These are phyloP conservation scores for Numenius arquata DNA, from an alignment of 2,113 vertebrate species.

Conservation along the genomic window DNA sequence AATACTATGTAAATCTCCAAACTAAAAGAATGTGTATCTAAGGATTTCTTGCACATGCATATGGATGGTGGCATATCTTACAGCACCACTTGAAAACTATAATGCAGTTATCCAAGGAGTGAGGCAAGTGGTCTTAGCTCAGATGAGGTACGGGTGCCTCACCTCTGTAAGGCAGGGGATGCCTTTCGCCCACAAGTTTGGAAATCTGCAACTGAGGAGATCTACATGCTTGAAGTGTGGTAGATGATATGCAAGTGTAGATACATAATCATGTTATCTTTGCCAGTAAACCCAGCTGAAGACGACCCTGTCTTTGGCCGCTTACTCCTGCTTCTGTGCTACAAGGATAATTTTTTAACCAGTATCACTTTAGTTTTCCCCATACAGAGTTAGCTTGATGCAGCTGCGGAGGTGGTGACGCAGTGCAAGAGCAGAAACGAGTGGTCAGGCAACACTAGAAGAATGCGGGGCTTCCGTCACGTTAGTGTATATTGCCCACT, in stretches of 20 bases:
- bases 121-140: neutral
- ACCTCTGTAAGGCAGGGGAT: neutral
- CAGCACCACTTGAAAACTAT: neutral
- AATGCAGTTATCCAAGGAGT: neutral
- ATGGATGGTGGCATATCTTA: neutral
- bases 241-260: neutral
- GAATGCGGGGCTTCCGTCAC: neutral
- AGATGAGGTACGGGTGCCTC: neutral
- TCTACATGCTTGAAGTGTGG: neutral
- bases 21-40: neutral
- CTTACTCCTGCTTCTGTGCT: neutral
- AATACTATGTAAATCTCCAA: neutral
- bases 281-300: neutral
- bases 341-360: neutral
- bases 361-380: neutral
- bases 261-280: neutral
- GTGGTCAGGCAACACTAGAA: neutral
- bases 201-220: neutral
- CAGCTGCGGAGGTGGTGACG: neutral
- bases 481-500: neutral
- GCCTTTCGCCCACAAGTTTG: neutral
- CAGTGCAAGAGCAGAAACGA: accelerated
- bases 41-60: neutral
- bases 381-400: neutral
- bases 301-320: neutral